Conservation (phyloP, 2,888 invertebrate species). For the Papilio demoleus region DNA sequence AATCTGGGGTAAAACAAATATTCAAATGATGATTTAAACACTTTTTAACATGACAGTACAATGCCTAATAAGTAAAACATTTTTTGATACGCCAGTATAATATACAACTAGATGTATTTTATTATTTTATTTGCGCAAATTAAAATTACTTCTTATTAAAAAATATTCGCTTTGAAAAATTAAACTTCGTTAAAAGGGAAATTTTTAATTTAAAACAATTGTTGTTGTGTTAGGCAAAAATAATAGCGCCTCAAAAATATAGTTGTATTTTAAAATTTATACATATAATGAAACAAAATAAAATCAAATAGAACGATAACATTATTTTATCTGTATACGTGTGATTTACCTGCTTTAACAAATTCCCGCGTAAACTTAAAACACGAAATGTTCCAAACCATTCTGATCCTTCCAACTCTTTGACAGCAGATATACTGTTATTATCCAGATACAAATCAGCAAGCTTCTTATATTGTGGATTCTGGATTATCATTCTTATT, state of each 20-base stretch:
- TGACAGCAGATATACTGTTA: constrained; percentile 87
- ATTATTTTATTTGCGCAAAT: neutral
- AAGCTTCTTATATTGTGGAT: constrained; percentile 86
- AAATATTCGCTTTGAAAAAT: too few species aligned
- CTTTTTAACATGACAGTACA: neutral
- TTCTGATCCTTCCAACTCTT: constrained; percentile 88
- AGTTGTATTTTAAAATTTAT: too few species aligned
- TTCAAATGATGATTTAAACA: neutral
- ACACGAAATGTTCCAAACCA: constrained; percentile 91
- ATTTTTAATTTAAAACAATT: too few species aligned
- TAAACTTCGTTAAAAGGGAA: too few species aligned
- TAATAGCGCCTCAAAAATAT: too few species aligned
- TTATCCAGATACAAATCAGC: constrained; percentile 90
- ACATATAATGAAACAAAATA: too few species aligned
- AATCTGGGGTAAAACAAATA: constrained; percentile 77
- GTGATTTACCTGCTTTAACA: constrained; percentile 85
- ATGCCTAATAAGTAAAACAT: neutral
- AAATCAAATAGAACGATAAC: too few species aligned
- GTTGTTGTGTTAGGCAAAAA: too few species aligned
- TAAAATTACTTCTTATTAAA: neutral
- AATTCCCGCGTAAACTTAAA: constrained; percentile 89
- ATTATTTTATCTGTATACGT: neutral
- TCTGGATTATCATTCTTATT: constrained; percentile 84
- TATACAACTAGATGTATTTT: neutral
- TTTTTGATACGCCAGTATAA: neutral